A percentile compares a stretch with the other conserved stretches of the same genome.
These are phyloP conservation scores for Papilio demoleus DNA, from an alignment of 2,888 invertebrate genomes.

Conservation along the genomic window DNA sequence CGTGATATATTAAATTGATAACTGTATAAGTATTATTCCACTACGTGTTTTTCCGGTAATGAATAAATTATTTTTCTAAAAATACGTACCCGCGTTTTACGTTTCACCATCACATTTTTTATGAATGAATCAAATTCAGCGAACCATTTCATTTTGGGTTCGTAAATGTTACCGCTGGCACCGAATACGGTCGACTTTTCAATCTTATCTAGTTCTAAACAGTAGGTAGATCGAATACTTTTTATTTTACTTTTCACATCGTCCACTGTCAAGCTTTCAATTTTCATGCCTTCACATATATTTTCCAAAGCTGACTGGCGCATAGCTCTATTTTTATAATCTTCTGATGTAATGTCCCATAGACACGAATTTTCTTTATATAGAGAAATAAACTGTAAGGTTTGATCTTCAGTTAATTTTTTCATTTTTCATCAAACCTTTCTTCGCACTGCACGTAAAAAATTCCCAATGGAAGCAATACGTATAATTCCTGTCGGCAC, in stretches of 20 bases:
- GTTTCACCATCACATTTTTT: slow-evolving; percentile 42
- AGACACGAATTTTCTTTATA: slow-evolving; percentile 33
- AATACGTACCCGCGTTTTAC: slow-evolving; percentile 40
- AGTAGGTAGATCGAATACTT: slow-evolving; percentile 1
- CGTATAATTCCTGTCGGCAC: neutral
- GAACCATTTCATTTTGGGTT: slow-evolving; percentile 45
- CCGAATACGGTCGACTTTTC: neutral
- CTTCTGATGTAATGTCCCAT: slow-evolving; percentile 28
- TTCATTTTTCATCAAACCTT: neutral
- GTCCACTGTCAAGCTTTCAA: neutral
- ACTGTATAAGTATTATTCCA: too few species aligned
- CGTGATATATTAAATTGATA: too few species aligned
- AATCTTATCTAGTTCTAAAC: neutral
- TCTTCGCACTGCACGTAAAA: neutral
- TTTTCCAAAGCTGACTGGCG: slow-evolving; percentile 13
- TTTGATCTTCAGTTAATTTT: neutral
- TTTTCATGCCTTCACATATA: neutral
- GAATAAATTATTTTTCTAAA: neutral
- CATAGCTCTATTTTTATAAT: slow-evolving; percentile 31
- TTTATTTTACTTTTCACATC: slow-evolving; percentile 2
- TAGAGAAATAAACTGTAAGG: neutral
- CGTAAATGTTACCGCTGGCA: slow-evolving; percentile 39
- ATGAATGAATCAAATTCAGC: slow-evolving; percentile 45
- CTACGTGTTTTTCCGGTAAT: neutral
- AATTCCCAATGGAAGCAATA: neutral